A percentile compares a stretch with the other conserved stretches of the same genome.
Conservation (phyloP, 1,140 invertebrate species). For the Drosophila cardini region DNA sequence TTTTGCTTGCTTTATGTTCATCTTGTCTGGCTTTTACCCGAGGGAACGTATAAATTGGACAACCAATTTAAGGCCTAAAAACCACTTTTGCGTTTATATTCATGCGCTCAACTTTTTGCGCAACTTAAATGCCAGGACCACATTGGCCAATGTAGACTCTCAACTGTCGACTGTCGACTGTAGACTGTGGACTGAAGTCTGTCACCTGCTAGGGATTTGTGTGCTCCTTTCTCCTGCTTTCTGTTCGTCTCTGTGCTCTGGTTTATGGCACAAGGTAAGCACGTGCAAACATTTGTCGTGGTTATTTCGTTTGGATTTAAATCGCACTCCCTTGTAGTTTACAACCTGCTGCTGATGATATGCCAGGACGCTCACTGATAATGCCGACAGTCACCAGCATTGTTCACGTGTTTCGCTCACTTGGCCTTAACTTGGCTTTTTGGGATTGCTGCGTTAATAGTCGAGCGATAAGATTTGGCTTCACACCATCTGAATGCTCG, state of each 20-base stretch:
- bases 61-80: constrained; percentile 83
- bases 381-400: constrained; percentile 48
- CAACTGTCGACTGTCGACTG: constrained; percentile 27
- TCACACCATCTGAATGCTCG: constrained; percentile 33
- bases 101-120: constrained; percentile 58
- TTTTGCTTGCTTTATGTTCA: constrained; percentile 2
- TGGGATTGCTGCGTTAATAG: constrained; percentile 75
- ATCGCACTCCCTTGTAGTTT: constrained; percentile 70
- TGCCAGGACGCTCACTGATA: constrained; percentile 46
- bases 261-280: constrained; percentile 76
- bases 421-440: constrained; percentile 73
- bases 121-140: constrained; percentile 67
- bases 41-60: constrained; percentile 76
- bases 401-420: constrained; percentile 60
- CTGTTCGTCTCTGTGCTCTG: constrained; percentile 33
- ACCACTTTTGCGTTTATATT: constrained; percentile 81
- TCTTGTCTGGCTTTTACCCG: constrained; percentile 35
- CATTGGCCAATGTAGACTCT: constrained; percentile 38
- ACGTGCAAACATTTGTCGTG: constrained; percentile 81
- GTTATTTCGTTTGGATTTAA: constrained; percentile 81
- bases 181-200: constrained; percentile 24
- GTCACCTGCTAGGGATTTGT: constrained; percentile 56
- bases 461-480: constrained; percentile 65
- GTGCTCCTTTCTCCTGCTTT: constrained; percentile 17
- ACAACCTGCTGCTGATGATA: constrained; percentile 58